Evolutionary conservation across 1,140 invertebrate species (phyloP).

Genomic region (Hycleus phaleratus): DNA sequence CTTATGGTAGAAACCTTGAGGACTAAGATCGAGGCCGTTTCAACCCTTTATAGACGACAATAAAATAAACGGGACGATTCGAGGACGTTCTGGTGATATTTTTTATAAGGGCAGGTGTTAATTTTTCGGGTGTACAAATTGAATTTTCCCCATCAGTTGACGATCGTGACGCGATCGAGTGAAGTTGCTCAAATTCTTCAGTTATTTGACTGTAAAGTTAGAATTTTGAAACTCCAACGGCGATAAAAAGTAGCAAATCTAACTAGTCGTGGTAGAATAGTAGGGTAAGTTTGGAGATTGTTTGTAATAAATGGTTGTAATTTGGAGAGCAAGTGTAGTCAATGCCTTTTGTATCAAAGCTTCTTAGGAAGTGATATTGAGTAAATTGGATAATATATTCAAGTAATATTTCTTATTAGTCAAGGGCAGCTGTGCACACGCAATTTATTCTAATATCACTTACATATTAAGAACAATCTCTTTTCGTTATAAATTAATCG

Average conservation of each 20-base stretch:
- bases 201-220: no score
- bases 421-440: conserved; percentile 36
- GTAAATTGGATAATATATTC: conserved; percentile 37
- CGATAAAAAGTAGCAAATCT: no score
- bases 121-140: neutral
- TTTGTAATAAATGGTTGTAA: conserved; percentile 4
- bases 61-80: neutral
- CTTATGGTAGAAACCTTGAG: no score
- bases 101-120: conserved; percentile 10
- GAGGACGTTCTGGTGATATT: conserved; percentile 22
- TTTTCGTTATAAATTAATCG: no score
- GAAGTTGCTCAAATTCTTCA: no score
- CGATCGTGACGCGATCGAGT: neutral
- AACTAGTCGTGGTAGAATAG: no score
- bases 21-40: no score
- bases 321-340: conserved; percentile 10
- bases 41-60: no score
- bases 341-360: conserved; percentile 8
- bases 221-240: no score
- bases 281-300: no score
- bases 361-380: conserved; percentile 8
- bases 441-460: conserved; percentile 19
- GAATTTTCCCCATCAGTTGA: conserved; percentile 6
- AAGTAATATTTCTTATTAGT: conserved; percentile 41
- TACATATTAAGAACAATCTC: no score